Evolutionary conservation across 2,888 invertebrate species (phyloP).

Genomic region (Apodemia duryi): DNA sequence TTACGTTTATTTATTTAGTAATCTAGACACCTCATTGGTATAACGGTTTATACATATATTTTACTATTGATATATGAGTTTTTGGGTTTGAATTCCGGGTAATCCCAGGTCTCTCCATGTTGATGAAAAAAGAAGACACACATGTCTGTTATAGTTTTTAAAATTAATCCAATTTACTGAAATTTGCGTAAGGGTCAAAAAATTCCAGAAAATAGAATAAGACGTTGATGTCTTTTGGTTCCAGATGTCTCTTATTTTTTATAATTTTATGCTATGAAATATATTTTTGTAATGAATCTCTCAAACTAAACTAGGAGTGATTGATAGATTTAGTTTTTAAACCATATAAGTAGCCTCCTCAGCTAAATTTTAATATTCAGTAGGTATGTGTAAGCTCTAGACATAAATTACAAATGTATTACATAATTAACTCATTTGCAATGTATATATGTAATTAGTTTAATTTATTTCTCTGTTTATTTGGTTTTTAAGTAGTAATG

Average conservation of each 20-base stretch:
- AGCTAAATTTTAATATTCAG: constrained; percentile 19
- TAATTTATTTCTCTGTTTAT: constrained; percentile 6
- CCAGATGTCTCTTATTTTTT: neutral
- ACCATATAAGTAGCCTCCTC: constrained; percentile 9
- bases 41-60: too few species aligned
- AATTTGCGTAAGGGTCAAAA: too few species aligned
- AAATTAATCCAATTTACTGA: too few species aligned
- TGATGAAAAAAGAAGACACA: too few species aligned
- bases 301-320: neutral
- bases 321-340: neutral
- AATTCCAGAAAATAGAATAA: neutral
- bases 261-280: neutral
- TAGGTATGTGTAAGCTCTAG: neutral
- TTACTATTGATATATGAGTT: too few species aligned
- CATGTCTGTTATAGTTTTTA: too few species aligned
- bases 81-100: too few species aligned
- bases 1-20: constrained; percentile 1
- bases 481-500: neutral
- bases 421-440: constrained; percentile 6
- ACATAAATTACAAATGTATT: neutral
- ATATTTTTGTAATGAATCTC: neutral
- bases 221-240: neutral
- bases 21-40: neutral
- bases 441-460: constrained; percentile 13
- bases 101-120: too few species aligned